Percentiles rank a stretch among this genome's conserved stretches.
phyloP scores from a whole-genome alignment of 1,140 invertebrate genomes.

The Caenorhabditis briggsae region DNA sequence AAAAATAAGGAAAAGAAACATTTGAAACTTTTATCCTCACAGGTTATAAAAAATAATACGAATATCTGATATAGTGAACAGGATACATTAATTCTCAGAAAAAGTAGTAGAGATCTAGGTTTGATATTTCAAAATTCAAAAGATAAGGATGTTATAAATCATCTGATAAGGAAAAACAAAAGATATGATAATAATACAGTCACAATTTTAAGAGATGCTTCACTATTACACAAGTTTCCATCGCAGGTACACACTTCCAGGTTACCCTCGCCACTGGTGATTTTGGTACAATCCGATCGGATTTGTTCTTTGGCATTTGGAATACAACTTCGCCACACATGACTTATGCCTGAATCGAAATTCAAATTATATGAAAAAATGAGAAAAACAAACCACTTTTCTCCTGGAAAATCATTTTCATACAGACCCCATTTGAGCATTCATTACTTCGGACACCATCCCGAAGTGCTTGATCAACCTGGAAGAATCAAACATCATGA shows the following conservation, averaged over 20 bases:
- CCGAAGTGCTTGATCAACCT: constrained; percentile 70
- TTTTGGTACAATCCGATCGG: constrained; percentile 71
- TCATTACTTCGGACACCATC: constrained; percentile 69
- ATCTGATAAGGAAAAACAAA: neutral
- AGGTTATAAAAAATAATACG: neutral
- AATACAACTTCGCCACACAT: constrained; percentile 74
- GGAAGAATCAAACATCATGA: neutral
- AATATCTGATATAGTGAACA: neutral
- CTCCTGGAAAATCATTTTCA: constrained; percentile 74
- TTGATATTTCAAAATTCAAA: neutral
- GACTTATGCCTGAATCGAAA: constrained; percentile 62
- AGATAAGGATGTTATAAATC: neutral
- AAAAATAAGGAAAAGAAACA: neutral
- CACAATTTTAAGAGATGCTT: neutral
- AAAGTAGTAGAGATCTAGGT: constrained; percentile 9
- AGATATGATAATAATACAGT: neutral
- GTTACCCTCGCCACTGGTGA: constrained; percentile 72
- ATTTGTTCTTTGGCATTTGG: constrained; percentile 73
- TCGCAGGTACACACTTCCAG: constrained; percentile 75
- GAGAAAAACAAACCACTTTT: constrained; percentile 61
- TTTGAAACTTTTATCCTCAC: neutral
- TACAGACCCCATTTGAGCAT: constrained; percentile 71
- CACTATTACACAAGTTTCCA: constrained; percentile 71
- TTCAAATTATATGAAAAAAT: neutral
- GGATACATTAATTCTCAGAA: neutral